A percentile compares a stretch with the other conserved stretches of the same genome.
Conservation (phyloP, 2,113 vertebrate species). For the Tyrannus savana region DNA sequence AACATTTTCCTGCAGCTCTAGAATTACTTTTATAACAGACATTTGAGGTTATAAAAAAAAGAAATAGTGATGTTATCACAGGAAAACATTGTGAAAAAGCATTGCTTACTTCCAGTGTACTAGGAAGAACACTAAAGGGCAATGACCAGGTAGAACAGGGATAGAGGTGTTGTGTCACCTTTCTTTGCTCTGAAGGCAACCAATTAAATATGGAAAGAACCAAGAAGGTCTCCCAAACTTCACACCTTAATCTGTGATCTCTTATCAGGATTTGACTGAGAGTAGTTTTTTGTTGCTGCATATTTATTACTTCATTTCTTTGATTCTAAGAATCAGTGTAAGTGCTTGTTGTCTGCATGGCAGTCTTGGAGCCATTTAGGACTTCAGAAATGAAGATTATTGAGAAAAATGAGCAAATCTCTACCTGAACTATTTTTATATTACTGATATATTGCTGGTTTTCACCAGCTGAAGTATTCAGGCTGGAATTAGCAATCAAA, state of each 20-base stretch:
- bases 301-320: neutral
- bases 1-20: neutral
- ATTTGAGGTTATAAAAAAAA: neutral
- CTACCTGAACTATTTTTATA: neutral
- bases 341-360: neutral
- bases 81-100: neutral
- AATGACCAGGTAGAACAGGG: neutral
- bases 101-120: neutral
- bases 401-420: neutral
- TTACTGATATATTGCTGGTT: neutral
- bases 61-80: neutral
- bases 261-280: neutral
- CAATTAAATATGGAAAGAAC: fast-evolving
- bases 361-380: neutral
- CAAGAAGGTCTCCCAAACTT: neutral
- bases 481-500: neutral
- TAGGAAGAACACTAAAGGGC: neutral
- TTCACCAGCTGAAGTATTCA: neutral
- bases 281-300: neutral
- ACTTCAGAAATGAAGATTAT: neutral
- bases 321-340: neutral
- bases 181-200: neutral
- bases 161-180: neutral
- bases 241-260: neutral
- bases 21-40: neutral